Evolutionary conservation across 2,888 invertebrate species (phyloP), one percentile per base, ranked within the genome.

Genomic region (Pyrgus malvae): DNA sequence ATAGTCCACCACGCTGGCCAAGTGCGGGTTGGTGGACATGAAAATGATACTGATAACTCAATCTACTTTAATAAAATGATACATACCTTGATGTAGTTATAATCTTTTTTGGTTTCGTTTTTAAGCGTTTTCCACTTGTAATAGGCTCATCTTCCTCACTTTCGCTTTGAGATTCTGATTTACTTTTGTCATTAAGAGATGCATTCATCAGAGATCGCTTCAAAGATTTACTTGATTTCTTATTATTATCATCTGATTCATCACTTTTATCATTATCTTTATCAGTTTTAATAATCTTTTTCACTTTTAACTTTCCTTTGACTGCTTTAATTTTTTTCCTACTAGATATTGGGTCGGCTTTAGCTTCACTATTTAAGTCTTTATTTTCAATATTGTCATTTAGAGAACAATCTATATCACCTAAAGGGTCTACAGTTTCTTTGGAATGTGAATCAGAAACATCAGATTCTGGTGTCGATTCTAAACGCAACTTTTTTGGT

Each of bases 101-200:
- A 31, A 86, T 82, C 72, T 87, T 90, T 70, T 90, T 91, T 55
- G 89, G 88, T 70, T 87, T 91, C 59, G 83, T 84, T 74, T 90
- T 91, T 33, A 87, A 72, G 38, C 89, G 72, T 68, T 91, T 90
- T 2, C 89, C 88, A 46, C 78, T 79, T 29, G 79, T 71, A 14
- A 80, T 71, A 5, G 82, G 78, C 62, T 88, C 85, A n/a, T 86
- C 78, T 14, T 77, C 83, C 51, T 91, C 86, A 63, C 83, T 88
- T 63, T 90, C 86, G 48, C 81, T 83, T 61, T 89, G 89, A 78
- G 88, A 90, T 80, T 90, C 90, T 33, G 83, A 78, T 76, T 82
- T 84, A 56, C 76, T 81, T 64, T 85, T 85, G 65, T 87, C 87
- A 73, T 87, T 82, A 63, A 80, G 64, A 1, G 78, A 79, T 21